Conservation (phyloP, 2,888 invertebrate genomes). For the Terebella lapidaria region DNA sequence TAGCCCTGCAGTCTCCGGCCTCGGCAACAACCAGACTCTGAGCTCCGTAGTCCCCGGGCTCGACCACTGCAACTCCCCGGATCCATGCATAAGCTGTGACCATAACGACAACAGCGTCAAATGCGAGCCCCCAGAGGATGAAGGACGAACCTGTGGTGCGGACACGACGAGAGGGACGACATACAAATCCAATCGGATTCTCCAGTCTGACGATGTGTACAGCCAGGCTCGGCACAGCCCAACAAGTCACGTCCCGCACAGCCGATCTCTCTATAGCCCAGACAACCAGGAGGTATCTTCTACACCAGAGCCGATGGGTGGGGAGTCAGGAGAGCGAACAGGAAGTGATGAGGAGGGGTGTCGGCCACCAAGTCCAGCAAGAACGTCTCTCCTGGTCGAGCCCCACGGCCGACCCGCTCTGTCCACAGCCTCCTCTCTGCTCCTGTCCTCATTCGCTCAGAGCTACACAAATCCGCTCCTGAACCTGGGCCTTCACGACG, state of each 20-base stretch:
- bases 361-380: background rate
- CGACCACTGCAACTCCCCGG: too few relatives aligned
- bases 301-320: too few relatives aligned
- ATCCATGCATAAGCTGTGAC: too few relatives aligned
- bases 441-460: background rate
- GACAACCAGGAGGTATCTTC: too few relatives aligned
- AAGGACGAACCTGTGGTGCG: background rate
- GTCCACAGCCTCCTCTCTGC: background rate
- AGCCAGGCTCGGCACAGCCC: background rate
- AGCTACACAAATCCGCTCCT: background rate
- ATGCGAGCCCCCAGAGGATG: background rate
- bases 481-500: background rate
- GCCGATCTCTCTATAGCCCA: background rate
- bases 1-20: background rate
- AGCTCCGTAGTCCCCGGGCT: too few relatives aligned
- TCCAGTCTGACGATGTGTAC: background rate
- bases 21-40: background rate
- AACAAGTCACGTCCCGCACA: background rate
- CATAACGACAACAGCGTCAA: background rate
- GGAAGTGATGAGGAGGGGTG: background rate
- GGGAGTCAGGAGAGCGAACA: background rate
- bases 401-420: background rate
- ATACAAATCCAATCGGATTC: background rate
- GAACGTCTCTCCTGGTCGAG: background rate
- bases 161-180: background rate